Conservation (phyloP, 2,113 vertebrate genomes). For the Anseranas semipalmata region DNA sequence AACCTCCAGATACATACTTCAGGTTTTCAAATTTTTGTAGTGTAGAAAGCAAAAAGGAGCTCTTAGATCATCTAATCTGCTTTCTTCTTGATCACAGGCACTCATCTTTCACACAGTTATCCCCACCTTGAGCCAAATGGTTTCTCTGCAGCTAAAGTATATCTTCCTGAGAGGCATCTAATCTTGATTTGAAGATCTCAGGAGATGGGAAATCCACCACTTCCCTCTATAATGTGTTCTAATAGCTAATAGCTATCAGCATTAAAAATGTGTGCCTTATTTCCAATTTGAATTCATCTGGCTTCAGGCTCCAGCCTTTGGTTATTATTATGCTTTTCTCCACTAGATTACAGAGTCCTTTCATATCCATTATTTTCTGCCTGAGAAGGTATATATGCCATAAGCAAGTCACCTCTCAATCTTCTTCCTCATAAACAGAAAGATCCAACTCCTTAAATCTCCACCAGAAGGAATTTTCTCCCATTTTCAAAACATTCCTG, state of each 20-base stretch:
- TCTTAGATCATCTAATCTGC: conserved; percentile 53
- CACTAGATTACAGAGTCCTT: conserved; percentile 60
- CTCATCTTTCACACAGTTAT: conserved; percentile 51
- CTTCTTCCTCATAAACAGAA: conserved; percentile 50
- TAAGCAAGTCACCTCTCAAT: conserved; percentile 55
- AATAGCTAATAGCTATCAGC: conserved; percentile 65
- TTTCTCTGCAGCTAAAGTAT: conserved; percentile 47
- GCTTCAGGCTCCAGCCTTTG: conserved; percentile 58
- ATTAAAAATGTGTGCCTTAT: conserved; percentile 62
- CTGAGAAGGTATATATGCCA: conserved; percentile 55
- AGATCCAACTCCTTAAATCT: conserved; percentile 44
- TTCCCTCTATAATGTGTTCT: conserved; percentile 51
- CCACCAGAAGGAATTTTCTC: conserved; percentile 27
- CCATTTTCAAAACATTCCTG: not conserved
- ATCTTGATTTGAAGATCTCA: conserved; percentile 68
- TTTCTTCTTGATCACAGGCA: conserved; percentile 47
- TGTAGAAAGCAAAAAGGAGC: conserved; percentile 11
- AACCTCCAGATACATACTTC: not conserved
- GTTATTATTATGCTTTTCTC: conserved; percentile 56
- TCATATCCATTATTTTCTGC: conserved; percentile 63
- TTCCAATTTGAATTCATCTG: conserved; percentile 69
- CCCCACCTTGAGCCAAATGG: conserved; percentile 43
- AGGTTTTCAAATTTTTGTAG: conserved; percentile 14
- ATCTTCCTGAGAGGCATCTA: conserved; percentile 49
- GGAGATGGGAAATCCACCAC: conserved; percentile 61